Conservation (phyloP, 2,888 invertebrate species). For the Hypselothyrea guttata region DNA sequence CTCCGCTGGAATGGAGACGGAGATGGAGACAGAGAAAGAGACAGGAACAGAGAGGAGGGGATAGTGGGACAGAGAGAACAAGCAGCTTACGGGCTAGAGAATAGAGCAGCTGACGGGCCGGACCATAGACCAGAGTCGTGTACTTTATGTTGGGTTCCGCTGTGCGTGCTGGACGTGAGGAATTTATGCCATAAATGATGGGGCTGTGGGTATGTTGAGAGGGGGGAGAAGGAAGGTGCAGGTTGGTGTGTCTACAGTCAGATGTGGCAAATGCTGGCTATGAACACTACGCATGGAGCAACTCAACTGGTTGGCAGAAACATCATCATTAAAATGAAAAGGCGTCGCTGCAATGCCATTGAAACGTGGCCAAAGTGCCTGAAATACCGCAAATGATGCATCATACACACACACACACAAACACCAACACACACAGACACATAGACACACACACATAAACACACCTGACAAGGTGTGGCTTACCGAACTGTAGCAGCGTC, state of each 20-base stretch:
- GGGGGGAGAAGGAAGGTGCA: neutral
- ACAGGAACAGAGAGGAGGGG: no score
- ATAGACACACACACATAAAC: constrained; percentile 4
- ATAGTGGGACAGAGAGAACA: no score
- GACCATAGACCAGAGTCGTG: constrained; percentile 9
- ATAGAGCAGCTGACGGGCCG: constrained; percentile 31
- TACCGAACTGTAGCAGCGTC: constrained; percentile 17
- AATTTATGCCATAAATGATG: constrained; percentile 34
- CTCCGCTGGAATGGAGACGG: constrained; percentile 5
- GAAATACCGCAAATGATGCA: constrained; percentile 48
- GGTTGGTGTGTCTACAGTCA: constrained; percentile 6
- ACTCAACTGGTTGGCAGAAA: constrained; percentile 11
- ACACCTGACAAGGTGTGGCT: constrained; percentile 40
- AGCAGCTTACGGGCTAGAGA: constrained; percentile 28
- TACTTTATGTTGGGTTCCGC: neutral
- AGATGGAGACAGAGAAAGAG: no score
- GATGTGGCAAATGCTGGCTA: constrained; percentile 56
- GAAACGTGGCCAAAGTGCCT: constrained; percentile 44
- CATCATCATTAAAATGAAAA: constrained; percentile 31
- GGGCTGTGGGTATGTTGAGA: neutral
- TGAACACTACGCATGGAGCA: constrained; percentile 47
- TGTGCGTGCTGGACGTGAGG: constrained; percentile 2
- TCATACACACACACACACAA: constrained; percentile 7
- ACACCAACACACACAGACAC: neutral
- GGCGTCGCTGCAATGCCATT: constrained; percentile 38